Evolutionary conservation across 2,888 invertebrate species (phyloP).

Genomic region (Eucera pruinosa): DNA sequence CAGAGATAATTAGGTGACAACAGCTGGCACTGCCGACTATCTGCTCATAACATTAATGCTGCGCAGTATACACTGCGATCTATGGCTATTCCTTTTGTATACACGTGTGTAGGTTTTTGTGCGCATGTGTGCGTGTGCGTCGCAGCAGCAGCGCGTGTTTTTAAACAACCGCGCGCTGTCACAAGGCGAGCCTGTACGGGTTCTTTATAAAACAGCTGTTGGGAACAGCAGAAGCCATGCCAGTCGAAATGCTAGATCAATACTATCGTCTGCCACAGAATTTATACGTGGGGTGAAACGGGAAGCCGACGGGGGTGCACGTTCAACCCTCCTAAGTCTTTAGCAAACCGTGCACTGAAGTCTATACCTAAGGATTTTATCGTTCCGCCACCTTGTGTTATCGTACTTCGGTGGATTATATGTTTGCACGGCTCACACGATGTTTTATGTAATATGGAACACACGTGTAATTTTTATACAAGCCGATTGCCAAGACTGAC

Average conservation of each 20-base stretch:
- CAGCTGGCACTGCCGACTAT: slow-evolving; percentile 67
- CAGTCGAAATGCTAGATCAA: slow-evolving; percentile 71
- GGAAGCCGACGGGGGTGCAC: slow-evolving; percentile 39
- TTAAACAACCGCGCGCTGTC: slow-evolving; percentile 65
- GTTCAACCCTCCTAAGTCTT: slow-evolving; percentile 28
- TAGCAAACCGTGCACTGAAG: not conserved
- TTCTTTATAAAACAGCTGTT: slow-evolving; percentile 74
- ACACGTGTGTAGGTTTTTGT: not conserved
- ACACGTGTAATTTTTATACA: slow-evolving; percentile 15
- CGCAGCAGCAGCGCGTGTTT: slow-evolving; percentile 53
- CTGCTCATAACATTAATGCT: slow-evolving; percentile 61
- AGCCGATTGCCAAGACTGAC: not conserved
- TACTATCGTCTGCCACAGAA: slow-evolving; percentile 59
- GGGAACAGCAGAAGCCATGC: slow-evolving; percentile 69
- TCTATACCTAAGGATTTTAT: slow-evolving; percentile 12
- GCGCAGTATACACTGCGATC: slow-evolving; percentile 47
- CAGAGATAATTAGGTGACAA: slow-evolving; percentile 72
- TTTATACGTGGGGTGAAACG: slow-evolving; percentile 48
- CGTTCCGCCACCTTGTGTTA: not conserved
- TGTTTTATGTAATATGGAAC: slow-evolving; percentile 16
- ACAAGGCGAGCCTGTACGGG: slow-evolving; percentile 56
- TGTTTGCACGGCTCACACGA: not conserved
- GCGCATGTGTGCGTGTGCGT: slow-evolving; percentile 9
- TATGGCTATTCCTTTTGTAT: slow-evolving; percentile 27
- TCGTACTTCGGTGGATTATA: not conserved